Evolutionary conservation across 2,888 invertebrate genomes (phyloP).

Genomic region (Ophioninae sp.): DNA sequence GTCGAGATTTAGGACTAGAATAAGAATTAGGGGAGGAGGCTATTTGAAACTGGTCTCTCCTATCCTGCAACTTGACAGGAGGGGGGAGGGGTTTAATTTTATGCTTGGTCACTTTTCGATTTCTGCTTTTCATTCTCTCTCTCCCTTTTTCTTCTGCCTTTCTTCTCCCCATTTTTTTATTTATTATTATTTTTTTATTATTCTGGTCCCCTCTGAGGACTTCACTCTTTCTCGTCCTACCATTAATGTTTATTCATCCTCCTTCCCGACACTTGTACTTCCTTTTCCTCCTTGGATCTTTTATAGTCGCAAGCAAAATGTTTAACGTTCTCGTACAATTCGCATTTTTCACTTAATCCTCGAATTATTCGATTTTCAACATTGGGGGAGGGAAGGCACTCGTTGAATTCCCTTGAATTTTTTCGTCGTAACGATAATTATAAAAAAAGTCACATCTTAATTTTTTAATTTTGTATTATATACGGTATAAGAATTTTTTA

Average conservation of each 20-base stretch:
- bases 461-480: too few relatives aligned
- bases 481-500: too few relatives aligned
- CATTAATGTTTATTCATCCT: slow-evolving; percentile 40
- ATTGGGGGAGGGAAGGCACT: neutral
- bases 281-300: neutral
- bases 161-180: slow-evolving; percentile 21
- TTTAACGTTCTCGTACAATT: slow-evolving; percentile 9
- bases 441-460: neutral
- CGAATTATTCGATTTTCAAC: slow-evolving; percentile 1
- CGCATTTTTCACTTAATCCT: neutral
- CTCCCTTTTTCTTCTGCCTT: neutral
- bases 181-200: slow-evolving; percentile 40
- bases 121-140: slow-evolving; percentile 40
- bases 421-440: neutral
- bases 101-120: slow-evolving; percentile 50
- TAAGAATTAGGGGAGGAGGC: slow-evolving; percentile 18
- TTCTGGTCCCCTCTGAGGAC: slow-evolving; percentile 4
- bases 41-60: slow-evolving; percentile 10
- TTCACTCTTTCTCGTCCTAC: neutral
- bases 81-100: slow-evolving; percentile 28
- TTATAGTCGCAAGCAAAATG: slow-evolving; percentile 18
- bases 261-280: slow-evolving; percentile 19
- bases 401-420: neutral
- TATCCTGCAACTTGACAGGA: neutral
- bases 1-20: slow-evolving; percentile 4